Evolutionary conservation across 2,113 vertebrate species (phyloP), one percentile per base, ranked within the genome.

Genomic region (Alosa alosa): DNA sequence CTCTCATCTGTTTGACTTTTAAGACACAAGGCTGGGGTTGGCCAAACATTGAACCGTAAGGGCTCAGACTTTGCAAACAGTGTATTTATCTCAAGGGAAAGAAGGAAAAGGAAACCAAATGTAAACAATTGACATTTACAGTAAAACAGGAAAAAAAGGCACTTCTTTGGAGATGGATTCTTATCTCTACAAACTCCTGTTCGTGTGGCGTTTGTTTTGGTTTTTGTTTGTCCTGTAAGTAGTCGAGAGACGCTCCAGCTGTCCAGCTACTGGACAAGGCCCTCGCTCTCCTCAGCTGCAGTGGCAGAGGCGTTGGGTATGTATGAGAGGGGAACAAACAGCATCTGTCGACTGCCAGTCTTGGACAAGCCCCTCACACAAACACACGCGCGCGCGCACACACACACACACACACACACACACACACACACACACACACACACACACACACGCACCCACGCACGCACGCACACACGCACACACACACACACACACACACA

Each of bases 401-500:
- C 55, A 60, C 55, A 60, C 55, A 60, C 55, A 22, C 55, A 68
- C 60, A 25, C 60, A 68, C 22, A 64, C 60, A 41, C 85, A 41
- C 47, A 83, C 15, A 57, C 25, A 8, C 39, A 84, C 22, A 57
- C 81, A 10, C 64, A 82, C 31, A 57, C 39, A 64, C 22, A 31
- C 17, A 6, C 50, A 68, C 64, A 49, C 49, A 46, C 75, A 85
- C 47, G 46, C 31, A 60, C 72, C 20, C 17, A 49, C 83, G 68
- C 25, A 72, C 68, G 18, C 75, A 68, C 68, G 41, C 36, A 84
- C 46, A 64, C 46, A 78, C 17, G 50, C 25, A 84, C 22, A 82
- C 81, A 84, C 20, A 55, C 47, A 83, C n/a, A 52, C 47, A 64
- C 22, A 45, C 17, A 86, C 81, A 82, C 85, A 17, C 47, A 72